Percentiles rank a stretch among this genome's conserved stretches.
These are phyloP conservation scores for Aquatica leii DNA, from an alignment of 2,888 invertebrate genomes.

Conservation along the genomic window DNA sequence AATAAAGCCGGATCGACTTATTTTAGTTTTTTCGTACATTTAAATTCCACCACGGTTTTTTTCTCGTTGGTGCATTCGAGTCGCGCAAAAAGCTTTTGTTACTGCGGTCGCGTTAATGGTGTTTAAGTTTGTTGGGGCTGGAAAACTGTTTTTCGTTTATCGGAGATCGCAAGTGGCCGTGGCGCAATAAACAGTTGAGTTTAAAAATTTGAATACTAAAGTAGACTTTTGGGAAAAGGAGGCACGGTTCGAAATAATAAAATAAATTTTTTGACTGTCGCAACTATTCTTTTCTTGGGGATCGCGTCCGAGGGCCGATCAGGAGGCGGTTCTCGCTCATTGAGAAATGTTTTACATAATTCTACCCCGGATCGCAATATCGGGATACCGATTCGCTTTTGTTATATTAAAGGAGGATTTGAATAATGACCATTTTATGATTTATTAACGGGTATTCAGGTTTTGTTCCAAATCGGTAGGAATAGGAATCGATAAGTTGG, in stretches of 20 bases:
- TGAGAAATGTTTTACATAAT: neutral
- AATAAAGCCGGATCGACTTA: slow-evolving; percentile 27
- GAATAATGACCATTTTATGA: slow-evolving; percentile 33
- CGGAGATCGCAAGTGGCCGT: neutral
- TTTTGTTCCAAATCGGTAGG: too few species aligned
- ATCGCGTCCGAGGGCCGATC: too few species aligned
- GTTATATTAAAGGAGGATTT: slow-evolving; percentile 26
- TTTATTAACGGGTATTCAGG: slow-evolving; percentile 31
- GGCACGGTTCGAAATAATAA: slow-evolving; percentile 28
- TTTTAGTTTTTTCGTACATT: slow-evolving; percentile 3
- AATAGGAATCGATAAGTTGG: slow-evolving; percentile 20
- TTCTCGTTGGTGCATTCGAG: too few species aligned
- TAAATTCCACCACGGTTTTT: slow-evolving; percentile 13
- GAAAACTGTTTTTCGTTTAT: too few species aligned
- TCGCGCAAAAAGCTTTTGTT: too few species aligned
- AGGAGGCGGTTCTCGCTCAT: neutral
- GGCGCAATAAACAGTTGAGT: slow-evolving; percentile 14
- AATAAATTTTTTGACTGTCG: slow-evolving; percentile 27
- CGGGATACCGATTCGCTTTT: slow-evolving; percentile 7
- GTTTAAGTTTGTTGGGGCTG: too few species aligned
- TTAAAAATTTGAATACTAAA: slow-evolving; percentile 35
- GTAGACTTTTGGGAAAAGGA: slow-evolving; percentile 26
- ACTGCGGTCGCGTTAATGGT: too few species aligned
- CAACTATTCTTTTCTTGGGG: neutral
- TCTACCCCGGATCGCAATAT: neutral